Percentiles rank a stretch among this genome's conserved stretches.
Conservation (phyloP, 2,888 invertebrate species). For the Brassicogethes aeneus region DNA sequence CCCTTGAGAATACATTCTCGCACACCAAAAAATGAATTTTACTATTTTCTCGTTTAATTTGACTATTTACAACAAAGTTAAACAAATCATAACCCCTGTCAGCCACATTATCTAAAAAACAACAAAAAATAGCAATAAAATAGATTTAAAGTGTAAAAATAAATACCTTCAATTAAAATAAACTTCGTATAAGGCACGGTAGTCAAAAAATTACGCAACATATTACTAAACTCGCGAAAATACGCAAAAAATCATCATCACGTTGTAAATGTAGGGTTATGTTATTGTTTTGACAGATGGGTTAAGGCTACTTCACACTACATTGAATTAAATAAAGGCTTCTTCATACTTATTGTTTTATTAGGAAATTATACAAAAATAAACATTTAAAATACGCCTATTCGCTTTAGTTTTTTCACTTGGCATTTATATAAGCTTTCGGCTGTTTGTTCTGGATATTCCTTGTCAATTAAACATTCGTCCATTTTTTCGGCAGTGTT, state of each 20-base stretch:
- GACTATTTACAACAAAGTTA: slow-evolving; percentile 25
- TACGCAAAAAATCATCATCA: slow-evolving; percentile 14
- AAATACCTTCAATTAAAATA: slow-evolving; percentile 32
- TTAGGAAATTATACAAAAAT: no score
- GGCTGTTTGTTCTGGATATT: no score
- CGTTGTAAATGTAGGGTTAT: slow-evolving; percentile 10
- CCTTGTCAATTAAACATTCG: no score
- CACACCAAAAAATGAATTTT: slow-evolving; percentile 30
- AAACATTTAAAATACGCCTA: no score
- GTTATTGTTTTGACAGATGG: slow-evolving; percentile 2
- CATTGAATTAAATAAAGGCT: no score
- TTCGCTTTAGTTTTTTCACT: no score
- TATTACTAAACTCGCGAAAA: slow-evolving; percentile 14
- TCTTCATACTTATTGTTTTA: no score
- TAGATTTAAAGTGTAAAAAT: not conserved
- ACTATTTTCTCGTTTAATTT: slow-evolving; percentile 19
- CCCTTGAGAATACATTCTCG: slow-evolving; percentile 24
- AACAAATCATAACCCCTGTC: slow-evolving; percentile 24
- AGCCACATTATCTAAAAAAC: slow-evolving; percentile 29
- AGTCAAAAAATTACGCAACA: slow-evolving; percentile 31
- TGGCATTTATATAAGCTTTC: no score
- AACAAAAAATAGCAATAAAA: slow-evolving; percentile 5
- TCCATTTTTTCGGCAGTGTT: no score
- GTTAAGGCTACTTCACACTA: no score
- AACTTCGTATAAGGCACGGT: slow-evolving; percentile 30